Base-by-base conservation (phyloP, 1,140 invertebrate genomes). In the Agrilus planipennis region DNA sequence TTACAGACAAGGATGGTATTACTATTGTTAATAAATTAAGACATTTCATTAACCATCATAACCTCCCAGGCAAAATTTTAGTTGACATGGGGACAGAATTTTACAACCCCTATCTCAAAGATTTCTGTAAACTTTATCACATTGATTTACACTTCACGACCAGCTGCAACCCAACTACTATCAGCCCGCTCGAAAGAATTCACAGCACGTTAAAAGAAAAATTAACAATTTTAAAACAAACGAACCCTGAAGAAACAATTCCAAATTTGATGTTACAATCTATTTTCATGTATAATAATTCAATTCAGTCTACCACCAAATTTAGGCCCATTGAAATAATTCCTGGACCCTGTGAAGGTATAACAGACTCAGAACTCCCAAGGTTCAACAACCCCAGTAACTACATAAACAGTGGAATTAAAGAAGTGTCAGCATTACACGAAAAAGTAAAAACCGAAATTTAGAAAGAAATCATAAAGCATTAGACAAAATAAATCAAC, bases 81-180 rank as follows among this genome's bases (percentile, higher is more conserved):
- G 23, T 19, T 25, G 48, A 50, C 19, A 34, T 31, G 6, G 48
- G 48, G n/a, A n/a, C n/a, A 2, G 48, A 50, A 44, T 50, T 50
- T 23, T 42, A 45, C 22, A 47, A 44, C 23, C 39, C 44, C 12
- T 17, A 16, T 9, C 32, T 50, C 18, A 20, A 45, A 37, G 36
- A 47, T 17, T 34, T 50, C 34, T 47, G 35, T 22, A 42, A 42
- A 21, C n/a, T 43, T 16, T 35, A 50, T 27, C 40, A 47, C 22
- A 50, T 47, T 4, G 37, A 47, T 28, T 4, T 47, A 16, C 40
- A 50, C 38, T 45, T 27, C 19, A 42, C 42, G 2, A 50, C 42
- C 15, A 3, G 42, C n/a, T 36, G 41, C 14, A 47, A 47, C 17
- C 38, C 39, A 4, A 45, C 45, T 17, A 42, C 35, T 21, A 49